phyloP scores from a whole-genome alignment of 2,113 vertebrate species.

The Pogonocichla stellata region DNA sequence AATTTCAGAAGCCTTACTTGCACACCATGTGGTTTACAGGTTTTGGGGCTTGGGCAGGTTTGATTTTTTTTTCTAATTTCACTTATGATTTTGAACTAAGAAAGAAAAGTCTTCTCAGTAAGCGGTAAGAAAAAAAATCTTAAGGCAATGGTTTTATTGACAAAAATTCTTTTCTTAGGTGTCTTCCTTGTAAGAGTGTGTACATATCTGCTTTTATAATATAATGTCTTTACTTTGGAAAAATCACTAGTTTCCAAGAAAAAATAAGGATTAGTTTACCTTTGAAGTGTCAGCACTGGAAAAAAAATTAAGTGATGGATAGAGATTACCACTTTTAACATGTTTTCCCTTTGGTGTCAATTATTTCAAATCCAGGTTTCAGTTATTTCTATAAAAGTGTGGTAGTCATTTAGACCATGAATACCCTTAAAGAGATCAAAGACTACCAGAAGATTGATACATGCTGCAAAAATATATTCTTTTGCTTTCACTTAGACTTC shows the following conservation, averaged over 20 bases:
- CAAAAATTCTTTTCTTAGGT: not conserved
- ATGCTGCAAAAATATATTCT: slow-evolving; percentile 59
- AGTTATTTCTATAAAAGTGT: slow-evolving; percentile 68
- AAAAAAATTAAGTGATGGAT: slow-evolving; percentile 36
- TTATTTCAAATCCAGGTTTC: slow-evolving; percentile 75
- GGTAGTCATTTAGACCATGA: slow-evolving; percentile 68
- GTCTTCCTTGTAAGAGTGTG: not conserved
- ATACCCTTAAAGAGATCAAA: slow-evolving; percentile 73
- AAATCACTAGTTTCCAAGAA: slow-evolving; percentile 45
- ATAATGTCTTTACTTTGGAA: not conserved
- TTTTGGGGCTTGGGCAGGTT: not conserved
- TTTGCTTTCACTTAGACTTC: slow-evolving; percentile 52
- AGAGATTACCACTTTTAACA: slow-evolving; percentile 65
- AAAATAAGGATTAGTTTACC: slow-evolving; percentile 42
- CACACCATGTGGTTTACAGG: not conserved
- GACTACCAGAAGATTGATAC: slow-evolving; percentile 61
- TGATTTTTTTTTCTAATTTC: not conserved
- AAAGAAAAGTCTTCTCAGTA: not conserved
- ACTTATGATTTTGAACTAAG: not conserved
- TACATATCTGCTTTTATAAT: not conserved
- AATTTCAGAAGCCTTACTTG: not conserved
- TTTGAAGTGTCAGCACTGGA: slow-evolving; percentile 40
- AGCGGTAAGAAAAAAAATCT: not conserved
- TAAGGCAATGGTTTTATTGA: not conserved
- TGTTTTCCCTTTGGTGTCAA: slow-evolving; percentile 75